These are phyloP conservation scores for Podarcis cretensis DNA, from an alignment of 2,113 vertebrate genomes.

Conservation along the genomic window DNA sequence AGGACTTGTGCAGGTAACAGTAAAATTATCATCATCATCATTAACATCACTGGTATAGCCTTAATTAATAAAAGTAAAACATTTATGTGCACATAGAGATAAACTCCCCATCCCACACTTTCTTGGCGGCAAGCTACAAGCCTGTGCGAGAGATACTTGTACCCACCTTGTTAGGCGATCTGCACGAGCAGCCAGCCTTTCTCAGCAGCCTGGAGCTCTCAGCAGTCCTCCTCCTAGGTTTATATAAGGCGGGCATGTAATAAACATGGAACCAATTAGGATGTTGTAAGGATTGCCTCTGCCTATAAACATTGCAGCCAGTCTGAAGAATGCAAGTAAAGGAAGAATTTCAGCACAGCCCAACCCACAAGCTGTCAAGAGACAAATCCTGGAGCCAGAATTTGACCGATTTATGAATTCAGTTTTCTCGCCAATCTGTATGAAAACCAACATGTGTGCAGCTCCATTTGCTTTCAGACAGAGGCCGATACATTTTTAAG, in stretches of 20 bases:
- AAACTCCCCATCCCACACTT: no score
- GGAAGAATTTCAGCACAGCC: not conserved
- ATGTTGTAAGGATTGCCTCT: not conserved
- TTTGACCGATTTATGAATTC: not conserved
- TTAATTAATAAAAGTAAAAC: no score
- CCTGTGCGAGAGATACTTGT: not conserved
- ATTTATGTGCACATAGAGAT: no score
- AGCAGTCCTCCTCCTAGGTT: not conserved
- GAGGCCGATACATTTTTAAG: not conserved
- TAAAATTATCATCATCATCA: no score
- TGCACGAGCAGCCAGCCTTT: not conserved
- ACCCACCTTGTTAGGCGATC: slow-evolving; percentile 1
- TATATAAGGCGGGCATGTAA: not conserved
- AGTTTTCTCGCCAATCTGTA: not conserved
- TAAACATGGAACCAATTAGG: slow-evolving; percentile 14
- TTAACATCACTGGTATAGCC: no score
- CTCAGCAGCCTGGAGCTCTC: not conserved
- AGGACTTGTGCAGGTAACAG: no score
- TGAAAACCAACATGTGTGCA: not conserved
- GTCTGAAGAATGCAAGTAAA: not conserved
- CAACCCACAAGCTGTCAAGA: not conserved
- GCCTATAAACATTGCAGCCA: not conserved
- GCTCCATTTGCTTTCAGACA: not conserved
- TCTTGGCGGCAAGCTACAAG: no score
- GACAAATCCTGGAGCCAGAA: not conserved